Evolutionary conservation across 2,113 vertebrate species (phyloP).

Genomic region (Garra rufa): DNA sequence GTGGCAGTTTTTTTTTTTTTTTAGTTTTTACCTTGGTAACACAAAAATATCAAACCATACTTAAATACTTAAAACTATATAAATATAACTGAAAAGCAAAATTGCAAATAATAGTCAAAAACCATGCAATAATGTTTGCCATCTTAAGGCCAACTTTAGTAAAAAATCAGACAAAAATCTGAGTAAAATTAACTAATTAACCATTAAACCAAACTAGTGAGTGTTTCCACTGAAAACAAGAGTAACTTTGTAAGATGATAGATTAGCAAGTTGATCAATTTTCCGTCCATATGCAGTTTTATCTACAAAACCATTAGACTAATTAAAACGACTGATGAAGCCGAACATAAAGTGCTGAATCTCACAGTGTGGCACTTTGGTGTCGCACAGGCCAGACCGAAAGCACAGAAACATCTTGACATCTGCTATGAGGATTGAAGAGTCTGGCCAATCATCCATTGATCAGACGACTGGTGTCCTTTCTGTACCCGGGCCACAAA

Average conservation of each 20-base stretch:
- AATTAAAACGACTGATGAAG: not conserved
- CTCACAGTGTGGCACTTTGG: not conserved
- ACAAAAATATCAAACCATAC: too few species aligned
- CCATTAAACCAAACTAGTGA: not conserved
- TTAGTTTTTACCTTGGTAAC: too few species aligned
- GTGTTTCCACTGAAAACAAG: too few species aligned
- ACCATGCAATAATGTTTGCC: too few species aligned
- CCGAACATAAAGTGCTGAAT: not conserved
- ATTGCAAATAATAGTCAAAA: too few species aligned
- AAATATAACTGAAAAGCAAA: too few species aligned
- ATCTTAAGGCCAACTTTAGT: too few species aligned
- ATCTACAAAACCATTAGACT: not conserved
- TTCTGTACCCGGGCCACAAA: slow-evolving; percentile 25
- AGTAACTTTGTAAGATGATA: too few species aligned
- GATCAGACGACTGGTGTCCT: slow-evolving; percentile 28
- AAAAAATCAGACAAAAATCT: too few species aligned
- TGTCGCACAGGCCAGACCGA: not conserved
- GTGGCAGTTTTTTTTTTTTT: too few species aligned
- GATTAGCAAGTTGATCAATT: not conserved
- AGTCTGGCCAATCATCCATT: slow-evolving; percentile 26
- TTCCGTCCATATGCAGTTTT: not conserved
- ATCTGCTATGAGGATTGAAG: slow-evolving; percentile 38
- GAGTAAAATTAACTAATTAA: too few species aligned
- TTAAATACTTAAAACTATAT: too few species aligned
- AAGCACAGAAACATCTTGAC: not conserved